These are phyloP conservation scores for Oxycera nigricornis DNA, from an alignment of 2,888 invertebrate species.

Conservation along the genomic window DNA sequence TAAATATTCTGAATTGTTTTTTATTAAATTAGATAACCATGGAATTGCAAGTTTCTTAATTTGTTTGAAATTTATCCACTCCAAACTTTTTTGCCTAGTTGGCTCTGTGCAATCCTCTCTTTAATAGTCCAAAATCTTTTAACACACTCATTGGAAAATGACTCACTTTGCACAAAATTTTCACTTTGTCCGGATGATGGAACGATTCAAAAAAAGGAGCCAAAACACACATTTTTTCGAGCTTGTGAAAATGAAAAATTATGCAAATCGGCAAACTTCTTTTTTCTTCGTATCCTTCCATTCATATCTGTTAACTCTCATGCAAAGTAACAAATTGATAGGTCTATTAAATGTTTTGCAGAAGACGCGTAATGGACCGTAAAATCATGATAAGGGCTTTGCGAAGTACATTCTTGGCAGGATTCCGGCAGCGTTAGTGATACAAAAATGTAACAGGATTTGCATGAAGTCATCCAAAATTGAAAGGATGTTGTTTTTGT, in stretches of 20 bases:
- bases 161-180: conserved; percentile 5
- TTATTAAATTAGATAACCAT: too few species aligned
- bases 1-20: background rate
- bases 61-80: too few species aligned
- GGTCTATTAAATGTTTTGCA: conserved; percentile 23
- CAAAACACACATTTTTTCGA: background rate
- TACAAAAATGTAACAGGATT: conserved; percentile 1
- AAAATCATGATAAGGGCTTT: conserved; percentile 30
- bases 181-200: background rate
- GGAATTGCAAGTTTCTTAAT: too few species aligned
- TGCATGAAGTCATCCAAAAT: background rate
- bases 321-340: conserved; percentile 14
- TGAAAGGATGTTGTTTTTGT: background rate
- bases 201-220: background rate
- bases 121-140: too few species aligned
- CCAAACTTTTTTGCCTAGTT: too few species aligned
- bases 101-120: too few species aligned
- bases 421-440: conserved; percentile 8
- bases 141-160: background rate
- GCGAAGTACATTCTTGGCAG: background rate
- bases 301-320: background rate
- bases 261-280: conserved; percentile 33
- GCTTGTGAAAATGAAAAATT: conserved; percentile 21
- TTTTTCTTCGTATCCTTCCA: conserved; percentile 4
- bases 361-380: conserved; percentile 33